Conservation (phyloP, 2,888 invertebrate genomes). For the Pristionchus exspectatus region DNA sequence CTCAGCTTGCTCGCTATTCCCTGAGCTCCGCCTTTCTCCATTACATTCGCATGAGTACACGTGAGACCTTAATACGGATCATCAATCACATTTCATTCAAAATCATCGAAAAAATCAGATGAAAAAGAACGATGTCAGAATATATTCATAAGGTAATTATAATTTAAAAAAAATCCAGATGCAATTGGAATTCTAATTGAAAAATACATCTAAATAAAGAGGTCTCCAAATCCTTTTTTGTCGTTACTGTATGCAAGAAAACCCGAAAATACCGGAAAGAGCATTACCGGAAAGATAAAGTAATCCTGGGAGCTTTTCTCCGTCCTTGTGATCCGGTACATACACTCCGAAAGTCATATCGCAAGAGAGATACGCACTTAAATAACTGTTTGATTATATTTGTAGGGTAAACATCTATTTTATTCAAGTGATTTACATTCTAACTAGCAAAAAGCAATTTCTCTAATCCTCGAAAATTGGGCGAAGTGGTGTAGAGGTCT, state of each 20-base stretch:
- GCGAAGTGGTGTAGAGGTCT: too few relatives aligned
- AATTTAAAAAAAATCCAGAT: too few relatives aligned
- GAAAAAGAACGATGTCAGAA: too few relatives aligned
- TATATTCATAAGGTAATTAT: not conserved
- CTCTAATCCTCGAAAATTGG: too few relatives aligned
- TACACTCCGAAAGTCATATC: conserved; percentile 94
- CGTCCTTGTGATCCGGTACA: conserved; percentile 86
- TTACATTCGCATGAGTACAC: conserved; percentile 95
- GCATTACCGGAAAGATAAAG: conserved; percentile 52
- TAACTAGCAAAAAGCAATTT: too few relatives aligned
- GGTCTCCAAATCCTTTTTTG: too few relatives aligned
- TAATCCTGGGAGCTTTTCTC: conserved; percentile 46
- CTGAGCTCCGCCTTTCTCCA: conserved; percentile 96
- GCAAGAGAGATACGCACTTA: conserved; percentile 87
- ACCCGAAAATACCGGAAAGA: too few relatives aligned
- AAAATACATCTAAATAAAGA: too few relatives aligned
- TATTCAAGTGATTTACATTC: too few relatives aligned
- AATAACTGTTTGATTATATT: conserved; percentile 50
- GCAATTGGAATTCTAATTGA: too few relatives aligned
- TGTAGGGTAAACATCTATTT: not conserved
- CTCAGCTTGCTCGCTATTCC: conserved; percentile 84
- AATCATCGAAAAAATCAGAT: not conserved
- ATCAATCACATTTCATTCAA: not conserved
- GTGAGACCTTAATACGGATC: conserved; percentile 83
- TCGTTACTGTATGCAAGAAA: too few relatives aligned